Evolutionary conservation across 2,797 vertebrate genomes (phyloP).

Genomic region (Sebastes vulpes): DNA sequence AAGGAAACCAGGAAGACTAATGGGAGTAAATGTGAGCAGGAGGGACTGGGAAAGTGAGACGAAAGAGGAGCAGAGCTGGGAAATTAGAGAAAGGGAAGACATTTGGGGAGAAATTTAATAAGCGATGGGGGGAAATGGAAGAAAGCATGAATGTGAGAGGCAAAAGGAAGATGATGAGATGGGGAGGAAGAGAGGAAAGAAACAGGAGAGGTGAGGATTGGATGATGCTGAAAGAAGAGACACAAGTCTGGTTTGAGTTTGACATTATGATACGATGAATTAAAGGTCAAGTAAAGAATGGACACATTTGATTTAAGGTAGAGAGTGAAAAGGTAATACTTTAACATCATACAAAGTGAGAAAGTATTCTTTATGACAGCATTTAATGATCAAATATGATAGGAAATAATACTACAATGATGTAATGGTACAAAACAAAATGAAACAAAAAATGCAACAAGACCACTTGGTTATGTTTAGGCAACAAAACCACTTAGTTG

Average conservation of each 20-base stretch:
- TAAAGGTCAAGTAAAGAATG: not conserved
- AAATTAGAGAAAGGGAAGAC: slow-evolving; percentile 3
- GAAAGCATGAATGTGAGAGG: slow-evolving; percentile 4
- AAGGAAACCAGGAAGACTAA: not conserved
- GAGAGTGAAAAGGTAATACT: not conserved
- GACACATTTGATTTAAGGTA: not conserved
- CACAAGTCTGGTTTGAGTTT: not conserved
- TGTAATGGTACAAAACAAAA: too few relatives aligned
- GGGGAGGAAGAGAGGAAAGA: not conserved
- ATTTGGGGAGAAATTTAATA: not conserved
- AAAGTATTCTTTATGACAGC: not conserved
- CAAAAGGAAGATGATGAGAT: not conserved
- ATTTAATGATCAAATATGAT: not conserved
- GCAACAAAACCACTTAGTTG: not conserved
- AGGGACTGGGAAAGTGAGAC: not conserved
- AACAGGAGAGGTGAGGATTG: not conserved
- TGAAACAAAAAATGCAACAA: not conserved
- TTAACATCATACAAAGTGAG: not conserved
- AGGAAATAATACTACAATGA: too few relatives aligned
- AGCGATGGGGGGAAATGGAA: not conserved
- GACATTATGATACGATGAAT: not conserved
- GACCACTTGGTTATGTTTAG: not conserved
- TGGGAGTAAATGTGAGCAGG: not conserved
- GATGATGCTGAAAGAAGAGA: slow-evolving; percentile 3
- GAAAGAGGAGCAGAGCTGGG: not conserved